Percentiles rank a stretch among this genome's conserved stretches.
These are phyloP conservation scores for Mythimna loreyi DNA, from an alignment of 2,888 invertebrate species.

Conservation along the genomic window DNA sequence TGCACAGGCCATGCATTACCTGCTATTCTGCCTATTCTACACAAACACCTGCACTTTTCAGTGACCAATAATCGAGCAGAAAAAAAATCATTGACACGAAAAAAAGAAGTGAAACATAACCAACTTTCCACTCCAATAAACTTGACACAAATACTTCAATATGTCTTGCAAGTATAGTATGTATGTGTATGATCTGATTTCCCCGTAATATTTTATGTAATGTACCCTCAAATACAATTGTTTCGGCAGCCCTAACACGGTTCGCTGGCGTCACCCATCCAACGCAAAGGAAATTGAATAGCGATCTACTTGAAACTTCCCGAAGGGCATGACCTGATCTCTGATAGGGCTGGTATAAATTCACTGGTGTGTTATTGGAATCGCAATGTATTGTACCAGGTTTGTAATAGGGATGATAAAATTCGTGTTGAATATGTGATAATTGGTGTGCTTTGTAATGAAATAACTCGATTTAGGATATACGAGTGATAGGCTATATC, in stretches of 20 bases:
- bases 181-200: neutral
- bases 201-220: neutral
- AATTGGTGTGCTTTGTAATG: too few species aligned
- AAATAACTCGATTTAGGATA: too few species aligned
- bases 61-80: too few species aligned
- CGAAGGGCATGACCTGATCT: slow-evolving; percentile 65
- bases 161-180: neutral
- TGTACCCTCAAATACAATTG: slow-evolving; percentile 15
- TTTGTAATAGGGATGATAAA: slow-evolving; percentile 3
- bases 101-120: too few species aligned
- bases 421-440: neutral
- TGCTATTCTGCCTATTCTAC: too few species aligned
- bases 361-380: slow-evolving; percentile 49
- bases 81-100: too few species aligned
- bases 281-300: slow-evolving; percentile 78
- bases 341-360: slow-evolving; percentile 58
- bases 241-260: slow-evolving; percentile 38
- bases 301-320: slow-evolving; percentile 74
- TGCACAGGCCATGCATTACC: too few species aligned
- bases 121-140: neutral
- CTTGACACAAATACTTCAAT: neutral
- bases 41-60: too few species aligned
- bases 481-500: too few species aligned
- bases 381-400: slow-evolving; percentile 30
- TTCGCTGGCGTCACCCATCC: slow-evolving; percentile 52